Base-by-base conservation (phyloP, 2,113 vertebrate genomes). In the Tympanuchus pallidicinctus region DNA sequence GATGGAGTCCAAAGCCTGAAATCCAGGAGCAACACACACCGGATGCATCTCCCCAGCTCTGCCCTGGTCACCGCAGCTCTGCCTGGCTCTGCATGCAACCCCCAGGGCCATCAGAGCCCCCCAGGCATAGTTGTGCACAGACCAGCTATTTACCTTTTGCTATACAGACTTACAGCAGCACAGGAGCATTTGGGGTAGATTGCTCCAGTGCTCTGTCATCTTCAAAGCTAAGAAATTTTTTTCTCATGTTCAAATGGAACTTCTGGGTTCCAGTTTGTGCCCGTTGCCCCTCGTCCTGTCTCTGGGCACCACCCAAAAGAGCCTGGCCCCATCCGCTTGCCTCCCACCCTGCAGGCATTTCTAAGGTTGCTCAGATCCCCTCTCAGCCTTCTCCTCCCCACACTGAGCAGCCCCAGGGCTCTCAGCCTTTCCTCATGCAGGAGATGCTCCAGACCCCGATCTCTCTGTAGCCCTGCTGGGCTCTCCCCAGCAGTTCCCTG, bases 1-100 rank as follows among this genome's bases (percentile, higher is more conserved):
- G 94, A 64, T 94, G 96, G 96, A 96, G 94, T 94, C 59, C 5
- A 0, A 93, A 75, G 85, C 82, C n/a, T 8, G 12, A 65, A 0
- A 1, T 50, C 36, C 0, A 0, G 42, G 40, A 42, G 28, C 11
- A 64, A 11, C 10, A 7, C 25, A 19, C 16, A n/a, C 18, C 56
- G 10, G 18, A 32, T 59, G 56, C 56, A n/a, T 18, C 30, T n/a
- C 32, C 6, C 30, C 30, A 20, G 56, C 32, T 59, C 32, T 59
- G 56, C 32, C 56, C 56, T 59, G 32, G 19, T 18, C 19, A n/a
- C 18, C 11, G 5, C 32, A 63, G 60, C 24, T 74, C 28, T 63
- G 42, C 50, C 17, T 59, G 56, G 56, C 52, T 72, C 61, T 32
- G 47, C 11, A 6, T 64, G 36, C 6, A 36, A 11, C 28, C 20